A percentile compares a stretch with the other conserved stretches of the same genome.
phyloP scores from a whole-genome alignment of 2,113 vertebrate species.

The Rhodinocichla rosea region DNA sequence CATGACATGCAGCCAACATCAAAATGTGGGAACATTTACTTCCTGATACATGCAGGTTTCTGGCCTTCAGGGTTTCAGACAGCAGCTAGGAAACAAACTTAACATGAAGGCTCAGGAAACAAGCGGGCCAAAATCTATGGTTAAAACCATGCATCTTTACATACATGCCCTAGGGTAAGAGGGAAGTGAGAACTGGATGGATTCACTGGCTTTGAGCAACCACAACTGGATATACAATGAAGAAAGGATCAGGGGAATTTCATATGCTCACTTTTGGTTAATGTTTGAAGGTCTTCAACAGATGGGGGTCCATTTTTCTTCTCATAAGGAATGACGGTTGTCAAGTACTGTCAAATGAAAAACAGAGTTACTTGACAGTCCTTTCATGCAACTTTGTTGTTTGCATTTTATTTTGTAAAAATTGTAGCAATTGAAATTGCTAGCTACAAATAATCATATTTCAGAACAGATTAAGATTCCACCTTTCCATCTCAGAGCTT shows the following conservation, averaged over 20 bases:
- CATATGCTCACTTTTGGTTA: conserved; percentile 92
- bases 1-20: not conserved
- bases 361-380: not conserved
- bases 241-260: not conserved
- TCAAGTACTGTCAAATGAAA: conserved; percentile 86
- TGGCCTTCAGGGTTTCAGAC: not conserved
- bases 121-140: not conserved
- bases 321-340: conserved; percentile 98
- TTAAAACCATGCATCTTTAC: not conserved
- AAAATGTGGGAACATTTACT: not conserved
- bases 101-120: not conserved
- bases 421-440: not conserved
- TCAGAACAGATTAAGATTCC: not conserved
- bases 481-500: not conserved
- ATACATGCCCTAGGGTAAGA: not conserved
- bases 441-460: not conserved
- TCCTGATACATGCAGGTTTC: not conserved
- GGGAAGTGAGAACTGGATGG: not conserved
- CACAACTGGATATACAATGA: not conserved
- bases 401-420: not conserved
- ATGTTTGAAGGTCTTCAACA: conserved; percentile 95
- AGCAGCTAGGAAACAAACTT: not conserved
- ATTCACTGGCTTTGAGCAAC: not conserved
- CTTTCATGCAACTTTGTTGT: not conserved
- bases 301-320: conserved; percentile 87